Evolutionary conservation across 1,140 invertebrate species (phyloP), one percentile per base, ranked within the genome.

Genomic region (Potamilus streckersoni): DNA sequence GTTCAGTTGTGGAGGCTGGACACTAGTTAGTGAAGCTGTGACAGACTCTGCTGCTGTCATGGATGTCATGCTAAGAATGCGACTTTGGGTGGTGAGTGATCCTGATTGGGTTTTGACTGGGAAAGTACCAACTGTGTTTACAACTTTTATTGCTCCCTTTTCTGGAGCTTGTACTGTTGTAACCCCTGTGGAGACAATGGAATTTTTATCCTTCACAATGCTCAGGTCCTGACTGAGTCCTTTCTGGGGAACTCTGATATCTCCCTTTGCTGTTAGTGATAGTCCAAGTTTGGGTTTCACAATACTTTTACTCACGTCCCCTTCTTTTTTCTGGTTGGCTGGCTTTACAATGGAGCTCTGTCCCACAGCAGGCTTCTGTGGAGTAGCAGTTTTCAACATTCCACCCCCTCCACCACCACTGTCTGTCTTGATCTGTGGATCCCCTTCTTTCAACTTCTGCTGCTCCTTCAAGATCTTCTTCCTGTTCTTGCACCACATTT

Each of bases 401-500:
- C 38, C 38, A 8, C 38, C 38, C 11, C 38, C 38, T 49, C 38
- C 38, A 49, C 38, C 38, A 49, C 38, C 38, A 49, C 38, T 49
- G 38, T 49, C 17, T 17, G 55, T 16, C 31, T 31, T 31, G 58
- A 27, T 16, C 19, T 59, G 66, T 38, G 27, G 70, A 57, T 76
- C 73, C 73, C 58, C 27, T 69, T 82, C 82, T 62, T 79, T 80
- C 19, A 61, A 58, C 81, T 83, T 84, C 73, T 79, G 69, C 68
- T 85, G 79, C 71, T 88, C 84, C 71, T 84, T 83, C 73, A 86
- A 72, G 65, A 78, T 78, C 73, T 86, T 86, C 74, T 90, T 90
- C n/a, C 87, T 73, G 63, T 86, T 85, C 90, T 99, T 99, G 82
- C 96, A 97, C 98, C 98, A 99, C 84, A 99, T 92, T 91, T 99